phyloP scores from a whole-genome alignment of 2,888 invertebrate genomes.

The Idaea biselata region DNA sequence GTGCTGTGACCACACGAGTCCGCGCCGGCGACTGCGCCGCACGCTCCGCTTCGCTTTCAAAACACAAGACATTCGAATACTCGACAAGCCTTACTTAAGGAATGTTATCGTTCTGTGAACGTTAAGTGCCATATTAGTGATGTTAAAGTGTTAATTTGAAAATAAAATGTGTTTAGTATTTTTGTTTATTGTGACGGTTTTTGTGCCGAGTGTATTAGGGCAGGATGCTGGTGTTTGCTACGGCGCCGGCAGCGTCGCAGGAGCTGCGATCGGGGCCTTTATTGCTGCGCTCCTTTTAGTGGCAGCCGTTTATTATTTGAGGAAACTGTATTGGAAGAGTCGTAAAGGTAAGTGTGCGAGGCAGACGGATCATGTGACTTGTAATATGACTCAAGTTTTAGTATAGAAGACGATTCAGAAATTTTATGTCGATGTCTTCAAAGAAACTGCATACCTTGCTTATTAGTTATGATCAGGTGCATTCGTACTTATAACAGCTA shows the following conservation, averaged over 20 bases:
- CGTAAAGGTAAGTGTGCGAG: slow-evolving; percentile 70
- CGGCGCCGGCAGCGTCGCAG: slow-evolving; percentile 85
- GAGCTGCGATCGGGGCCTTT: slow-evolving; percentile 86
- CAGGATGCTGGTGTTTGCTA: slow-evolving; percentile 79
- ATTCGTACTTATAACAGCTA: neutral
- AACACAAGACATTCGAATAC: slow-evolving; percentile 49
- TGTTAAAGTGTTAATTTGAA: slow-evolving; percentile 47
- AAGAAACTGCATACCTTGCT: neutral
- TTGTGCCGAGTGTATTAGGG: slow-evolving; percentile 69
- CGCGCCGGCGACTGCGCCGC: slow-evolving; percentile 66
- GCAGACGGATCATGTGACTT: slow-evolving; percentile 7
- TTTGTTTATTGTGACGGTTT: slow-evolving; percentile 68
- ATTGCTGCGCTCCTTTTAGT: slow-evolving; percentile 82
- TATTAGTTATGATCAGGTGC: neutral
- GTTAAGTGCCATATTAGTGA: slow-evolving; percentile 74
- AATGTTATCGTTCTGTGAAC: slow-evolving; percentile 62
- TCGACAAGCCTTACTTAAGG: slow-evolving; percentile 40
- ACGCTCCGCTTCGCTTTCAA: slow-evolving; percentile 45
- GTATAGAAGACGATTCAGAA: neutral
- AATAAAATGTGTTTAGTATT: slow-evolving; percentile 68
- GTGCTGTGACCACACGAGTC: slow-evolving; percentile 39
- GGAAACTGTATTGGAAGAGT: slow-evolving; percentile 83
- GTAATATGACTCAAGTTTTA: slow-evolving; percentile 12
- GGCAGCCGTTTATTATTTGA: slow-evolving; percentile 79
- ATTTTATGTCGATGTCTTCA: neutral